Percentiles rank a stretch among this genome's conserved stretches.
phyloP scores from a whole-genome alignment of 2,888 invertebrate genomes.

The Mesochorus sp. region DNA sequence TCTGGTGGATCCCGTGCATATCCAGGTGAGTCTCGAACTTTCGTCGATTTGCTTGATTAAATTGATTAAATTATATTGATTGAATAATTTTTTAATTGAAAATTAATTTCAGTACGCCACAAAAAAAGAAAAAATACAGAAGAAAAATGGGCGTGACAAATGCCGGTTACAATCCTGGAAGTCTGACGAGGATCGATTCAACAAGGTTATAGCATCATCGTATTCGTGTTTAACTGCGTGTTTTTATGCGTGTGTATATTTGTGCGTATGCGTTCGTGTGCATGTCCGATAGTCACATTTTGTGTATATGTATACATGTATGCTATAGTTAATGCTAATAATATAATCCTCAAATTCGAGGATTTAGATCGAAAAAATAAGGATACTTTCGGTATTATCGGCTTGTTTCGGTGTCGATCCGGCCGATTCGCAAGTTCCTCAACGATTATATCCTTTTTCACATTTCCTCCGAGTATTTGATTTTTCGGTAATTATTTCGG shows the following conservation, averaged over 20 bases:
- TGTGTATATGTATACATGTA: constrained; percentile 66
- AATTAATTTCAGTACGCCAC: constrained; percentile 70
- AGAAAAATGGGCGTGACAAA: constrained; percentile 75
- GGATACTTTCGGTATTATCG: too few species aligned
- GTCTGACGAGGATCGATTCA: constrained; percentile 77
- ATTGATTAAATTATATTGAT: too few species aligned
- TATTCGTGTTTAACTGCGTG: constrained; percentile 21
- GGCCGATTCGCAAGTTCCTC: too few species aligned
- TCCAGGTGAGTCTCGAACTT: constrained; percentile 71
- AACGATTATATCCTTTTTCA: too few species aligned
- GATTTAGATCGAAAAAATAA: too few species aligned
- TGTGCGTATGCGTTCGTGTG: constrained; percentile 20
- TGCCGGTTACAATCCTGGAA: constrained; percentile 77
- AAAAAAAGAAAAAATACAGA: constrained; percentile 75
- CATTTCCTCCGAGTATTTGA: too few species aligned
- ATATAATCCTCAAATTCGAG: too few species aligned
- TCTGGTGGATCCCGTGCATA: constrained; percentile 89
- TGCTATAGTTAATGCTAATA: background rate
- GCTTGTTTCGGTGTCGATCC: too few species aligned
- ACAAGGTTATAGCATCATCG: constrained; percentile 76
- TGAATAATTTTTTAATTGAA: too few species aligned
- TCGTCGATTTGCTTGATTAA: too few species aligned
- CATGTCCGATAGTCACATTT: constrained; percentile 57
- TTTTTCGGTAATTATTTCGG: too few species aligned
- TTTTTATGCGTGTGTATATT: constrained; percentile 17